A percentile compares a stretch with the other conserved stretches of the same genome.
phyloP scores from a whole-genome alignment of 2,113 vertebrate species.

The Rhinopomastus cyanomelas region DNA sequence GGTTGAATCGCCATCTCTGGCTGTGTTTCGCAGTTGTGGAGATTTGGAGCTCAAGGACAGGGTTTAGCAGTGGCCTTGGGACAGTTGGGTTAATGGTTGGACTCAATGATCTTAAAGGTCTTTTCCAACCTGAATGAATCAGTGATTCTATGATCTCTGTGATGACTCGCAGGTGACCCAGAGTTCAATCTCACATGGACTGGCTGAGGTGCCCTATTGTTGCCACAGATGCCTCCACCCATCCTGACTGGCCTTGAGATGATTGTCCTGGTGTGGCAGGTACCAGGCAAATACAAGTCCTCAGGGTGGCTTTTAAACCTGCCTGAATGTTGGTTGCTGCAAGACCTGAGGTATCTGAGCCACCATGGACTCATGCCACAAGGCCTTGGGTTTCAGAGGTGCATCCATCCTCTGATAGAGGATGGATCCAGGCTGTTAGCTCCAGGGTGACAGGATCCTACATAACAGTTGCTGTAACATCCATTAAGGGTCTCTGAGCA shows the following conservation, averaged over 20 bases:
- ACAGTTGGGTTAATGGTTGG: no score
- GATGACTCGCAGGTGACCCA: background rate
- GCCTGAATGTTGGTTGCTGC: background rate
- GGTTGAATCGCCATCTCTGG: no score
- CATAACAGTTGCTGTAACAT: background rate
- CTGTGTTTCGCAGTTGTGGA: no score
- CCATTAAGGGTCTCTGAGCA: background rate
- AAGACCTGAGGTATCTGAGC: background rate
- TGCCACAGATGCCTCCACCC: background rate
- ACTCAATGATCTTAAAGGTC: no score
- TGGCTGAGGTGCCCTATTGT: background rate
- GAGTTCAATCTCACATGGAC: background rate
- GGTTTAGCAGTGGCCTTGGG: no score
- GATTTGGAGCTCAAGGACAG: no score
- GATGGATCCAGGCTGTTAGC: background rate
- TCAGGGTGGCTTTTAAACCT: background rate
- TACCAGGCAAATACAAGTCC: background rate
- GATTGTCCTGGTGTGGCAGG: background rate
- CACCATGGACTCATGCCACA: rapidly evolving
- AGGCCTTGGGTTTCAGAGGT: background rate
- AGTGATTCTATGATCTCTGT: no score
- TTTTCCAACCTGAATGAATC: no score
- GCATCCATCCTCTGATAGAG: background rate
- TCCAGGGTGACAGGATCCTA: background rate
- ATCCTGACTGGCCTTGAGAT: background rate